A percentile compares a stretch with the other conserved stretches of the same genome.
Evolutionary conservation across 2,797 vertebrate species (phyloP).

Genomic region (Clarias platycephalus): DNA sequence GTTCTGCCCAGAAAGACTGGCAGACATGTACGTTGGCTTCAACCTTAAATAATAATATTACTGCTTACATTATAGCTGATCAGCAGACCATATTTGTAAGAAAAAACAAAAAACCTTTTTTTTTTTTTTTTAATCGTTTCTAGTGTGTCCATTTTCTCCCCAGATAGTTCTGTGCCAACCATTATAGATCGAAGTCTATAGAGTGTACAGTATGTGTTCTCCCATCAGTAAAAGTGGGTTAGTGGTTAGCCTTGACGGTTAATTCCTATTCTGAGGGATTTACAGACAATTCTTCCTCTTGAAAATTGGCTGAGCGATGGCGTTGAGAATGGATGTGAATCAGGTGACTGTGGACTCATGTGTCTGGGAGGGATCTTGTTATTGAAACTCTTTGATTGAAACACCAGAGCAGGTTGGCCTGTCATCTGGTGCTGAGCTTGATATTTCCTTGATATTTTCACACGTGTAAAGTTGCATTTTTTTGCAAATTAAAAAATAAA

Average conservation of each 20-base stretch:
- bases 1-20: too few species aligned
- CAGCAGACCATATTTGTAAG: too few species aligned
- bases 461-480: not conserved
- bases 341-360: constrained; percentile 24
- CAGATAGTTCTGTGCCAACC: not conserved
- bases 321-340: constrained; percentile 17
- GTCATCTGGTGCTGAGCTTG: not conserved
- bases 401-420: constrained; percentile 34
- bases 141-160: not conserved
- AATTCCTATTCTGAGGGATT: not conserved
- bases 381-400: constrained; percentile 21
- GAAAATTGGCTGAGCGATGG: not conserved
- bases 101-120: too few species aligned
- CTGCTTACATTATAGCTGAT: too few species aligned
- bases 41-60: too few species aligned
- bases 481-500: too few species aligned
- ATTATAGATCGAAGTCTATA: not conserved
- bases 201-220: not conserved
- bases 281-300: not conserved
- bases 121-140: not conserved
- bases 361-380: not conserved
- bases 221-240: constrained; percentile 7
- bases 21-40: too few species aligned
- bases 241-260: not conserved
- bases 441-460: constrained; percentile 29